Percentiles rank a stretch among this genome's conserved stretches.
phyloP scores from a whole-genome alignment of 1,140 invertebrate species.

The Drosophila biarmipes region DNA sequence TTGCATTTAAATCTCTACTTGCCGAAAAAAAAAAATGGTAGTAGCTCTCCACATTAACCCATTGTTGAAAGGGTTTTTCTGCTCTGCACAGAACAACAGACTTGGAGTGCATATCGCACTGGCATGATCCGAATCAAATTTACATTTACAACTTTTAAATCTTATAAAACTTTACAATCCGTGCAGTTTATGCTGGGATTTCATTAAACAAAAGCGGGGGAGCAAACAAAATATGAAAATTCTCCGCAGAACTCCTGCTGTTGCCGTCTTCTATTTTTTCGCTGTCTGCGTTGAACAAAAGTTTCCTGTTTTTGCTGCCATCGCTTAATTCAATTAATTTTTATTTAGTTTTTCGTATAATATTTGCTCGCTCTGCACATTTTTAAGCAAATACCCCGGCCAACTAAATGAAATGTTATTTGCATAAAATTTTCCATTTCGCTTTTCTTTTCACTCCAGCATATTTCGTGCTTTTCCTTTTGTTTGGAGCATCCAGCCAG shows the following conservation, averaged over 20 bases:
- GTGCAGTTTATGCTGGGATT: conserved; percentile 58
- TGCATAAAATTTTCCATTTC: conserved; percentile 75
- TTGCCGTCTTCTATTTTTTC: conserved; percentile 6
- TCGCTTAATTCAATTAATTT: conserved; percentile 82
- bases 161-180: conserved; percentile 67
- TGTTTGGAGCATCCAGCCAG: conserved; percentile 39
- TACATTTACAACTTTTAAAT: conserved; percentile 66
- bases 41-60: conserved; percentile 25
- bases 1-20: conserved; percentile 43
- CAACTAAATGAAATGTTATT: conserved; percentile 81
- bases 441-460: conserved; percentile 39
- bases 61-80: conserved; percentile 24
- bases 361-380: conserved; percentile 77
- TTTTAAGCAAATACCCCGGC: conserved; percentile 75
- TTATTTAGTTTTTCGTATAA: conserved; percentile 80
- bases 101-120: conserved; percentile 31
- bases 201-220: conserved; percentile 53
- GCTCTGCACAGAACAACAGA: conserved; percentile 19
- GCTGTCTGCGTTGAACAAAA: conserved; percentile 66
- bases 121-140: conserved; percentile 54
- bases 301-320: conserved; percentile 48
- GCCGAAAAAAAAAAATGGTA: not conserved
- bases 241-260: conserved; percentile 33
- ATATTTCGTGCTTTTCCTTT: conserved; percentile 64
- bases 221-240: conserved; percentile 54